phyloP scores from a whole-genome alignment of 2,888 invertebrate species.

The Diabrotica balteata region DNA sequence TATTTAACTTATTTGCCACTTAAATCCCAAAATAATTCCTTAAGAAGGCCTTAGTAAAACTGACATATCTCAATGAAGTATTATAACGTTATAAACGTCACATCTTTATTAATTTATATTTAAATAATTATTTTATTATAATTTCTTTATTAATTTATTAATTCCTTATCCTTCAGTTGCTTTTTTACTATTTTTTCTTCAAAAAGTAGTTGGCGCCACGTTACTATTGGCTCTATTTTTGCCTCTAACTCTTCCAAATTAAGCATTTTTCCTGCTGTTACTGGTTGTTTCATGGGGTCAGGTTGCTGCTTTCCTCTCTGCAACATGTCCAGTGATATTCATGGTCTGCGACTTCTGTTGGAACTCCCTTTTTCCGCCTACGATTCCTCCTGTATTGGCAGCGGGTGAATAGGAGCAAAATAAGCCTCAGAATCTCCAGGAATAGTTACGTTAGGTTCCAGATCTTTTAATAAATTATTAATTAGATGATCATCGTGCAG shows the following conservation, averaged over 20 bases:
- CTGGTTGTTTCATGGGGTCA: slow-evolving; percentile 31
- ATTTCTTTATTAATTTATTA: too few relatives aligned
- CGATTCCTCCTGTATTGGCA: slow-evolving; percentile 56
- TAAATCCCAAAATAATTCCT: too few relatives aligned
- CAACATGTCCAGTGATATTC: slow-evolving; percentile 73
- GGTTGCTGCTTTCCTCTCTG: slow-evolving; percentile 68
- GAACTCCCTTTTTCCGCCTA: slow-evolving; percentile 19
- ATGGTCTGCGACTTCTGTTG: slow-evolving; percentile 48
- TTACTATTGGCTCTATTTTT: too few relatives aligned
- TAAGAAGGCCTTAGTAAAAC: too few relatives aligned
- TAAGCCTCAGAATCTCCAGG: slow-evolving; percentile 66
- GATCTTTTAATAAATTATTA: slow-evolving; percentile 72
- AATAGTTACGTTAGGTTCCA: slow-evolving; percentile 60
- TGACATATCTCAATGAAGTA: too few relatives aligned
- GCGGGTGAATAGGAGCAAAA: slow-evolving; percentile 78
- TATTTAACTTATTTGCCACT: too few relatives aligned
- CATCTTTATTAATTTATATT: too few relatives aligned
- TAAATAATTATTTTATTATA: too few relatives aligned
- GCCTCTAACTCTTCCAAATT: slow-evolving; percentile 84
- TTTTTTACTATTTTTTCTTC: too few relatives aligned
- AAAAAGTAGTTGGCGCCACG: too few relatives aligned
- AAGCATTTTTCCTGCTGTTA: slow-evolving; percentile 69
- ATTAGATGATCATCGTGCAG: slow-evolving; percentile 66
- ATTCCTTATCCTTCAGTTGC: too few relatives aligned
- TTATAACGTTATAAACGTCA: too few relatives aligned